A percentile compares a stretch with the other conserved stretches of the same genome.
Evolutionary conservation across 2,888 invertebrate genomes (phyloP).

Genomic region (Timema podura): DNA sequence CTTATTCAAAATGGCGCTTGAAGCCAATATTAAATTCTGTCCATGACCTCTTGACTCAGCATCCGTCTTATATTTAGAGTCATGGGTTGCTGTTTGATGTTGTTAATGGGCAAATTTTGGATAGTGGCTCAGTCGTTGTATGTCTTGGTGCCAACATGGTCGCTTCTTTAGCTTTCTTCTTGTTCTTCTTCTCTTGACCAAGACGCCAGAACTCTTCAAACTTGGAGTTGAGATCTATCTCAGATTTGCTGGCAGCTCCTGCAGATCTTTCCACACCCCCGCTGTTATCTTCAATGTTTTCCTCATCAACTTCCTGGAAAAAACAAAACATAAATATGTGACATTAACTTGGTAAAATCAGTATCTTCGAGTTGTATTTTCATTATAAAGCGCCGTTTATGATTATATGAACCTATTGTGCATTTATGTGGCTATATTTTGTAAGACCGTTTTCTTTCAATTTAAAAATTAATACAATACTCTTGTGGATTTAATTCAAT

Average conservation of each 20-base stretch:
- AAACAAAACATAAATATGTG: constrained; percentile 13
- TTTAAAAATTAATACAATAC: too few relatives aligned
- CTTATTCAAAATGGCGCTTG: too few relatives aligned
- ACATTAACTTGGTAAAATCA: not conserved
- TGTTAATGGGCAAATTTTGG: too few relatives aligned
- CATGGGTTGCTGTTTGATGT: too few relatives aligned
- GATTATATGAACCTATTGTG: not conserved
- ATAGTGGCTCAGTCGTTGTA: too few relatives aligned
- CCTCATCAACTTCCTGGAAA: constrained; percentile 66
- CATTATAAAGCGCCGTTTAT: not conserved
- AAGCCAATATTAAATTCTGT: too few relatives aligned
- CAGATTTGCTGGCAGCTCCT: constrained; percentile 50
- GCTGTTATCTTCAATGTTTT: constrained; percentile 46
- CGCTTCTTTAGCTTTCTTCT: constrained; percentile 23
- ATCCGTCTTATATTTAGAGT: too few relatives aligned
- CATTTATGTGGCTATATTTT: too few relatives aligned
- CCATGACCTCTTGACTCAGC: too few relatives aligned
- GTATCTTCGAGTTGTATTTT: not conserved
- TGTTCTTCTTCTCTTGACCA: constrained; percentile 27
- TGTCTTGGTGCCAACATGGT: not conserved
- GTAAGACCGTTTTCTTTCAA: too few relatives aligned
- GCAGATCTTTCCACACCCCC: constrained; percentile 17
- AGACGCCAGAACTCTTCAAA: constrained; percentile 55
- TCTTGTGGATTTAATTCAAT: too few relatives aligned
- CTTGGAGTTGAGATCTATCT: constrained; percentile 51